Evolutionary conservation across 2,797 vertebrate species (phyloP).

Genomic region (Graptemys geographica): DNA sequence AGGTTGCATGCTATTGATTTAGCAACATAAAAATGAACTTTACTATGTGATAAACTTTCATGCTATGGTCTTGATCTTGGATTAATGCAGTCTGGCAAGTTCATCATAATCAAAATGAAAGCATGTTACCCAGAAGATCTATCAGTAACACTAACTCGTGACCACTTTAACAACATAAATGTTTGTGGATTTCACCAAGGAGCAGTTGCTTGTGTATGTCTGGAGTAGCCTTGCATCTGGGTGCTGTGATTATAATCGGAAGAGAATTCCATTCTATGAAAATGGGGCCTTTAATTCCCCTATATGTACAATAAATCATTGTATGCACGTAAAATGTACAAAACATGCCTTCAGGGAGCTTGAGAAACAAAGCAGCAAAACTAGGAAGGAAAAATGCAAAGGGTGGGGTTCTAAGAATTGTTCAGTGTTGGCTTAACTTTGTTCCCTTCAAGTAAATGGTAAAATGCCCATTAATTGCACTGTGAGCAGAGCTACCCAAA

Average conservation of each 20-base stretch:
- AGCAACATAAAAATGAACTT: not conserved
- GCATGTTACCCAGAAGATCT: not conserved
- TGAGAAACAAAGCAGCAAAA: not conserved
- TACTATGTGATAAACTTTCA: conserved; percentile 8
- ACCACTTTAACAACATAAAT: not conserved
- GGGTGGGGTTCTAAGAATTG: conserved; percentile 7
- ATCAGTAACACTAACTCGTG: not conserved
- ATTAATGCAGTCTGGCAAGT: not conserved
- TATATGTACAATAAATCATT: not conserved
- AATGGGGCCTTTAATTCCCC: conserved; percentile 11
- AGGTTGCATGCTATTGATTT: rapidly evolving
- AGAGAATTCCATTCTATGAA: not conserved
- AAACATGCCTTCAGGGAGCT: not conserved
- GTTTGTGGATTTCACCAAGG: not conserved
- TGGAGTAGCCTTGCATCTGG: not conserved
- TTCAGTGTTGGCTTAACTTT: conserved; percentile 16
- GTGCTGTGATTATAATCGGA: not conserved
- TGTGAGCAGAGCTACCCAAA: not conserved
- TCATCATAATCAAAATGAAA: not conserved
- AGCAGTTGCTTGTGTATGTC: not conserved
- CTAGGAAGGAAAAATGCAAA: not conserved
- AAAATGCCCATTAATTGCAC: conserved; percentile 46
- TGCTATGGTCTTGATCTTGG: not conserved
- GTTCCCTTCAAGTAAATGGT: conserved; percentile 6
- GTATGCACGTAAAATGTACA: not conserved